A percentile compares a stretch with the other conserved stretches of the same genome.
Conservation (phyloP, 2,888 invertebrate species). For the Philhelius pedissequus region DNA sequence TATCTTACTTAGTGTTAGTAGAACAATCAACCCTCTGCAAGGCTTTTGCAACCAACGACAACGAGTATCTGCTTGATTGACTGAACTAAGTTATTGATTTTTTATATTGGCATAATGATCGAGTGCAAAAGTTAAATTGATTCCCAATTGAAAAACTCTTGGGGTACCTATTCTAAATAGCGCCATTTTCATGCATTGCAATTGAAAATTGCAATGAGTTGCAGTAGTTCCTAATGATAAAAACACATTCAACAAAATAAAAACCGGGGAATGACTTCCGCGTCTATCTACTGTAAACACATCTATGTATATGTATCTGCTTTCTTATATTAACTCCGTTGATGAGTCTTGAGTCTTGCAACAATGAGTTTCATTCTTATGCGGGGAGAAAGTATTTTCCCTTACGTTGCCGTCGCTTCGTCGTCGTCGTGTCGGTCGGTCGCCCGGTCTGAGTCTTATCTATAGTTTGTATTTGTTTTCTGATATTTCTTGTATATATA, state of each 20-base stretch:
- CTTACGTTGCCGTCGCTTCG: neutral
- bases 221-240: neutral
- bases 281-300: constrained; percentile 16
- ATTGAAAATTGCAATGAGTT: neutral
- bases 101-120: constrained; percentile 21
- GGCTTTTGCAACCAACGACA: neutral
- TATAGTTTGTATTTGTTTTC: neutral
- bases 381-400: neutral
- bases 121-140: constrained; percentile 42
- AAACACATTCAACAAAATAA: neutral
- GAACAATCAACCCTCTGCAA: neutral
- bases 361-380: constrained; percentile 31
- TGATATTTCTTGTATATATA: constrained; percentile 11
- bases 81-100: constrained; percentile 50
- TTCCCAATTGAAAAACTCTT: constrained; percentile 24
- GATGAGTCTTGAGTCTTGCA: neutral
- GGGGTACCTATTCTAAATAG: neutral
- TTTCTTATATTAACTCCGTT: neutral
- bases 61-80: neutral
- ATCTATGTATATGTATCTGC: constrained; percentile 21
- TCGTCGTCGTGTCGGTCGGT: neutral
- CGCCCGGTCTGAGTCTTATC: constrained; percentile 1
- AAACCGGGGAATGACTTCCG: constrained; percentile 32
- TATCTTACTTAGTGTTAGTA: neutral
- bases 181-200: constrained; percentile 4